Percentiles rank a stretch among this genome's conserved stretches.
Conservation (phyloP, 1,140 invertebrate species). For the Chymomyza costata region DNA sequence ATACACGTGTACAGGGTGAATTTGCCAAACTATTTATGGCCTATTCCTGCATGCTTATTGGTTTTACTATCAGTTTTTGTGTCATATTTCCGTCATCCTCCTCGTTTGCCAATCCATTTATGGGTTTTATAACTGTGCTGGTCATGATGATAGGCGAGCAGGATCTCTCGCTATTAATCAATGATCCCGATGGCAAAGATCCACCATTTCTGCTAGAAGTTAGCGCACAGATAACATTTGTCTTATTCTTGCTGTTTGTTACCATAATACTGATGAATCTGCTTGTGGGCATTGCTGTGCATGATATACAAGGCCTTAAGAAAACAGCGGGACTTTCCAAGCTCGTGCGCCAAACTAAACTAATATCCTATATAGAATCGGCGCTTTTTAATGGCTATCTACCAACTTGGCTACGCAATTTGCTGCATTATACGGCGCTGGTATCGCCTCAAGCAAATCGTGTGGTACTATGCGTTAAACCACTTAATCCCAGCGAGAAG, state of each 20-base stretch:
- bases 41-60: slow-evolving; percentile 88
- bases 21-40: slow-evolving; percentile 89
- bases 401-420: slow-evolving; percentile 82
- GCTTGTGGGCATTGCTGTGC: slow-evolving; percentile 86
- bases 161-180: slow-evolving; percentile 82
- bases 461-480: slow-evolving; percentile 86
- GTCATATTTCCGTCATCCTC: slow-evolving; percentile 88
- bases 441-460: slow-evolving; percentile 86
- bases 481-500: slow-evolving; percentile 86
- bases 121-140: slow-evolving; percentile 87
- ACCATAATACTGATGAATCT: slow-evolving; percentile 90
- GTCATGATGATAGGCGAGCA: slow-evolving; percentile 94
- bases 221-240: slow-evolving; percentile 84
- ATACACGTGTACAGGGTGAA: slow-evolving; percentile 88
- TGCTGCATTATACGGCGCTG: slow-evolving; percentile 84
- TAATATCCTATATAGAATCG: slow-evolving; percentile 85
- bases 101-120: slow-evolving; percentile 86
- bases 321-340: slow-evolving; percentile 86
- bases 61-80: slow-evolving; percentile 90
- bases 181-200: slow-evolving; percentile 80
- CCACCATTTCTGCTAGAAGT: slow-evolving; percentile 80
- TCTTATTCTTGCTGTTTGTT: slow-evolving; percentile 85
- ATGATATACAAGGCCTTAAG: slow-evolving; percentile 86
- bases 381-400: slow-evolving; percentile 83
- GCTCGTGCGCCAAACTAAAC: slow-evolving; percentile 85